Conservation (phyloP, 2,797 vertebrate species). For the Arrhamphus sclerolepis region DNA sequence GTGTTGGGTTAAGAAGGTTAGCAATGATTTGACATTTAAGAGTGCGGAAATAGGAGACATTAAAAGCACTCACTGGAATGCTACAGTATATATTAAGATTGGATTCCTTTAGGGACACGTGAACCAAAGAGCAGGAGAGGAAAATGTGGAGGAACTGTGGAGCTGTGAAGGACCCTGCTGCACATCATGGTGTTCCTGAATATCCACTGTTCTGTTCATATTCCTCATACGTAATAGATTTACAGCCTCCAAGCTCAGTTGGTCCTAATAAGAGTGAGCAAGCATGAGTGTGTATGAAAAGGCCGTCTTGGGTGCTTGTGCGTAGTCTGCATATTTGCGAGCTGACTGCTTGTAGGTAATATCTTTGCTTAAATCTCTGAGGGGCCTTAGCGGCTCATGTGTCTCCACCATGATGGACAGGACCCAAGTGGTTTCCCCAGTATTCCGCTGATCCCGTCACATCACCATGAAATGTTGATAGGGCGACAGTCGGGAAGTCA, state of each 20-base stretch:
- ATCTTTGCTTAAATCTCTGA: conserved; percentile 59
- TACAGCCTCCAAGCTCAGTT: conserved; percentile 28
- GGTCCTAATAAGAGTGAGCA: conserved; percentile 8
- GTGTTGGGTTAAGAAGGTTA: conserved; percentile 72
- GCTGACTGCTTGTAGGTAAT: conserved; percentile 24
- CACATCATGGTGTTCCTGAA: conserved; percentile 37
- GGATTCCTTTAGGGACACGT: conserved; percentile 55
- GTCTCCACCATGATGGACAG: conserved; percentile 67
- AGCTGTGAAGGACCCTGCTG: conserved; percentile 36
- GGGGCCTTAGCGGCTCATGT: conserved; percentile 50
- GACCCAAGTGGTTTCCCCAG: conserved; percentile 64
- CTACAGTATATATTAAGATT: conserved; percentile 62
- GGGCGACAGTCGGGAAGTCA: conserved; percentile 73
- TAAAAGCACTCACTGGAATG: conserved; percentile 71
- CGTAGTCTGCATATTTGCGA: conserved; percentile 15
- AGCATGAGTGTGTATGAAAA: conserved; percentile 14
- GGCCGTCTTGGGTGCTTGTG: conserved; percentile 2
- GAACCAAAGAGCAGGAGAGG: conserved; percentile 21
- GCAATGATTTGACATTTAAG: conserved; percentile 75
- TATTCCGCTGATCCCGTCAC: conserved; percentile 52
- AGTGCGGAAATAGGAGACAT: conserved; percentile 72
- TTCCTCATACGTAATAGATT: conserved; percentile 54
- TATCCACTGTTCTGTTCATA: conserved; percentile 34
- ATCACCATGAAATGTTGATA: conserved; percentile 80
- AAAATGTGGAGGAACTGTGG: conserved; percentile 23